phyloP scores from a whole-genome alignment of 2,113 vertebrate genomes.

The Halcyon malimbica region DNA sequence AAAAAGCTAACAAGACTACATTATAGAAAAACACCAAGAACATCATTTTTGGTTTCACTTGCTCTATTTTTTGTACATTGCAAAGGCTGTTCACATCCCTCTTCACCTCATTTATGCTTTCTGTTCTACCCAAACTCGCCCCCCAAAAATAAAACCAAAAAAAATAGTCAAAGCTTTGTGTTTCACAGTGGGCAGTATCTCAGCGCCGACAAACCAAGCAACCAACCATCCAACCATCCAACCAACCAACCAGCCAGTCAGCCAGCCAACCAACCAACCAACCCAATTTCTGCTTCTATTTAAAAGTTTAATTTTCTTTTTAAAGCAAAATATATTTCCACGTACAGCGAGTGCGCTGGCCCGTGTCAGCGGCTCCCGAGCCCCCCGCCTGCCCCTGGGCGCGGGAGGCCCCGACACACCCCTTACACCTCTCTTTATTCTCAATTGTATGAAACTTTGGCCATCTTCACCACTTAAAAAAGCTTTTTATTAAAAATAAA shows the following conservation, averaged over 20 bases:
- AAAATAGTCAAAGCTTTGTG: slow-evolving; percentile 79
- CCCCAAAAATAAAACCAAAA: slow-evolving; percentile 65
- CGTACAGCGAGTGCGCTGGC: slow-evolving; percentile 83
- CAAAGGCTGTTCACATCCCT: slow-evolving; percentile 97
- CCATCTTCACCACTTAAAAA: slow-evolving; percentile 91
- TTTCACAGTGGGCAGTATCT: slow-evolving; percentile 97
- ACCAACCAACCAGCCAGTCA: not conserved
- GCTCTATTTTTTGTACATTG: slow-evolving; percentile 99
- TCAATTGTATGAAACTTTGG: slow-evolving; percentile 92
- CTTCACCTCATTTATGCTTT: slow-evolving; percentile 83
- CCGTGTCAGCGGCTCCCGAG: slow-evolving; percentile 73
- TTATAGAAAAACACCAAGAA: slow-evolving; percentile 99
- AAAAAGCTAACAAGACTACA: slow-evolving; percentile 99
- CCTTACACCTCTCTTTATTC: slow-evolving; percentile 77
- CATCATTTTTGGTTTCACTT: slow-evolving; percentile 99
- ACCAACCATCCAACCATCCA: slow-evolving; percentile 52
- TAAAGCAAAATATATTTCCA: slow-evolving; percentile 82
- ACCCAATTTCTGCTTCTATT: slow-evolving; percentile 76
- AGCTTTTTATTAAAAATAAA: slow-evolving; percentile 81
- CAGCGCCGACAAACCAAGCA: slow-evolving; percentile 65
- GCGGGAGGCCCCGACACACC: slow-evolving; percentile 62
- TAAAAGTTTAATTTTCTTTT: slow-evolving; percentile 75
- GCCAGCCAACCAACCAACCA: slow-evolving; percentile 32
- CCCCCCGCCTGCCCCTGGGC: slow-evolving; percentile 50
- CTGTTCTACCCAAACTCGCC: slow-evolving; percentile 84